Evolutionary conservation across 2,797 vertebrate species (phyloP), one percentile per base, ranked within the genome.

Genomic region (Gobionotothen gibberifrons): DNA sequence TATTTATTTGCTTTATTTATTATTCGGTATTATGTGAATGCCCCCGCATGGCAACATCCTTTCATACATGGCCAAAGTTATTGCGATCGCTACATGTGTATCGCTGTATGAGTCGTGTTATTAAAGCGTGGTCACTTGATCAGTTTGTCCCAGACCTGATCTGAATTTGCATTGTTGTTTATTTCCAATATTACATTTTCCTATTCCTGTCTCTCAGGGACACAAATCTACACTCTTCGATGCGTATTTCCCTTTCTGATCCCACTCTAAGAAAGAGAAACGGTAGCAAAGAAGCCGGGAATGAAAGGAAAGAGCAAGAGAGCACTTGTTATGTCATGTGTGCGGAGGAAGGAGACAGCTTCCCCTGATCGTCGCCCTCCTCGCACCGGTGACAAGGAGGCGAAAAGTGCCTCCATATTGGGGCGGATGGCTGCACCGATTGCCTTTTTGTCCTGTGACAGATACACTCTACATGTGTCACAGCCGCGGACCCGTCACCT

Each of bases 391-490:
- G 87, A 90, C 89, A 89, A 29, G 17, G 0, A 67, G 59, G 52
- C 16, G 36, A 73, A 69, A 81, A 82, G 66, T 4, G 72, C 70
- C 54, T 76, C 69, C 69, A 47, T 76, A 72, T 74, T 66, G 82
- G 66, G 42, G 66, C 29, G 74, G 83, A 87, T 70, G 67, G 81
- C 74, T 78, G 61, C 29, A 71, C 72, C 63, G 52, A 89, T 90
- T 85, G 84, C 74, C 82, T 89, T 87, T 90, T 88, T 83, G 80
- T 91, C 81, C 84, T 1, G 73, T 90, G 90, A 90, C 88, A 91
- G 86, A 88, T 87, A 57, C 88, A 80, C 87, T 85, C 68, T 76
- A 67, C 83, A 75, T 46, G 85, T 87, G 87, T 89, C 89, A 85
- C 82, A 66, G 81, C 66, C 14, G 69, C 21, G 63, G 57, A 74